Evolutionary conservation across 2,888 invertebrate species (phyloP).

Genomic region (Stenodema calcarata): DNA sequence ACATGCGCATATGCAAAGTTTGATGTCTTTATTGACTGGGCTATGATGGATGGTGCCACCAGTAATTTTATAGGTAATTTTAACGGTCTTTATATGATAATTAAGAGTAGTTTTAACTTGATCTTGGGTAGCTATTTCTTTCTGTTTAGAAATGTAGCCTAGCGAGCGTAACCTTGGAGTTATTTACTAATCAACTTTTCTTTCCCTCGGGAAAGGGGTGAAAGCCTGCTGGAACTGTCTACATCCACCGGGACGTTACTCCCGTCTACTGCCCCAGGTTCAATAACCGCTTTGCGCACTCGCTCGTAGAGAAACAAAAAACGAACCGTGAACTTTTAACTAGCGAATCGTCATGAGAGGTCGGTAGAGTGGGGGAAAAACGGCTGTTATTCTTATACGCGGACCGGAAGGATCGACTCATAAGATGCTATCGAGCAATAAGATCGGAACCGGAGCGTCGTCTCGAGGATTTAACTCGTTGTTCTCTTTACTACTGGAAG

Average conservation of each 20-base stretch:
- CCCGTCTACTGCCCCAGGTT: neutral
- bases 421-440: neutral
- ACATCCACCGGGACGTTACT: neutral
- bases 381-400: neutral
- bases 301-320: constrained; percentile 34
- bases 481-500: too few species aligned
- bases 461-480: neutral
- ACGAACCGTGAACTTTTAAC: constrained; percentile 41
- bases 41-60: too few species aligned
- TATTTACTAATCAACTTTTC: neutral
- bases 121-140: too few species aligned
- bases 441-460: neutral
- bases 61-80: too few species aligned
- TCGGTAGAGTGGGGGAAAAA: neutral
- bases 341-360: constrained; percentile 3
- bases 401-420: constrained; percentile 4
- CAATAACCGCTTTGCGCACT: constrained; percentile 23
- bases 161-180: too few species aligned
- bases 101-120: too few species aligned
- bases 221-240: neutral
- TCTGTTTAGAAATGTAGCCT: too few species aligned
- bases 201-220: neutral
- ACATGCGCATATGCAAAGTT: too few species aligned
- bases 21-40: too few species aligned
- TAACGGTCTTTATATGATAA: too few species aligned